Evolutionary conservation across 2,113 vertebrate genomes (phyloP).

Genomic region (Solenodon paradoxus): DNA sequence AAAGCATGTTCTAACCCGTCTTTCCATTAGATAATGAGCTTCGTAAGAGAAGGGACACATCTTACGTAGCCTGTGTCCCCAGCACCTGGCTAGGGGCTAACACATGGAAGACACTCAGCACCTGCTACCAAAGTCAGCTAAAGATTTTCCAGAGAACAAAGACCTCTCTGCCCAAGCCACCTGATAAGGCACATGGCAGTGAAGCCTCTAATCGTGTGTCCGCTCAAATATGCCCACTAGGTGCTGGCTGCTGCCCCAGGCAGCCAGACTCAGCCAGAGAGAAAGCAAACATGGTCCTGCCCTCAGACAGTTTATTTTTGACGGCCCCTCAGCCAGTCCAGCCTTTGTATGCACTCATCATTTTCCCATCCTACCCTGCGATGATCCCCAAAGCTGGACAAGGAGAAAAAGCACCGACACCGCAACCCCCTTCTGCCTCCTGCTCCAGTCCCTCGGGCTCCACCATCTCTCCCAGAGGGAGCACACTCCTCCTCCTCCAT

Average conservation of each 20-base stretch:
- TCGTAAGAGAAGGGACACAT: background rate
- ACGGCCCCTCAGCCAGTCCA: accelerated
- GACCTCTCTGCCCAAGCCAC: background rate
- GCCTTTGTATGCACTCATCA: too few relatives aligned
- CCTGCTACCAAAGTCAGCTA: background rate
- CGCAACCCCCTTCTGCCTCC: background rate
- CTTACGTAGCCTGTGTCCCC: background rate
- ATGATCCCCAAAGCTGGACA: background rate
- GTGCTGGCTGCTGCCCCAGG: background rate
- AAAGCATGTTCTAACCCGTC: background rate
- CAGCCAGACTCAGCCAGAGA: background rate
- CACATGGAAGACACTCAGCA: background rate
- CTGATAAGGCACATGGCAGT: background rate
- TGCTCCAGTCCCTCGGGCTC: background rate
- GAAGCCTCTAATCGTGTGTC: background rate
- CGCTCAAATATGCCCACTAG: background rate
- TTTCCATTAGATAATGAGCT: background rate
- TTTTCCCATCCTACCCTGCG: background rate
- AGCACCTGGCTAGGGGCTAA: background rate
- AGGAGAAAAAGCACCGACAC: background rate
- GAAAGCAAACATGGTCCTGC: background rate
- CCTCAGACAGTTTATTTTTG: background rate
- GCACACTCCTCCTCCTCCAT: background rate
- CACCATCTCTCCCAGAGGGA: background rate
- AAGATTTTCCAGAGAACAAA: background rate